Base-by-base conservation (phyloP, 2,888 invertebrate species). In the Spodoptera littoralis region DNA sequence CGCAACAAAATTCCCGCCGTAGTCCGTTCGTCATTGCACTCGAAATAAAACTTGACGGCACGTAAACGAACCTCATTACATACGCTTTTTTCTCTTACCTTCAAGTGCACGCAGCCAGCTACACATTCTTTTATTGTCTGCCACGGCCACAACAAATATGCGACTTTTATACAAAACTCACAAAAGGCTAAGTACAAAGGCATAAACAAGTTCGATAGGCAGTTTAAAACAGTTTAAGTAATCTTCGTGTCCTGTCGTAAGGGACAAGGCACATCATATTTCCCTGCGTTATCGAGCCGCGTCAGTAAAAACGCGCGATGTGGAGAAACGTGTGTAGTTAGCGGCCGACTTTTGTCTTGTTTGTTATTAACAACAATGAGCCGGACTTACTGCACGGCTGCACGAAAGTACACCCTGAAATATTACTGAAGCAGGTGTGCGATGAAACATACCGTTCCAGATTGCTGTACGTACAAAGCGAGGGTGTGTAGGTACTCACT, bases 301-400 rank as follows among this genome's bases (percentile, higher is more conserved):
- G 77, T 51, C 70, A 61, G 83, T 80, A 81, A 84, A 81, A 85
- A 81, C 76, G 63, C 75, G 79, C 75, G 78, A 81, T 77, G 77
- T 74, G 76, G 79, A 84, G 83, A 84, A 83, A 86, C 84, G 87
- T 84, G 87, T 84, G 88, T 88, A 88, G 89, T 91, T 90, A 90
- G 88, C 88, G 88, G 87, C 85, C 85, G 83, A 84, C 88, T 88
- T 88, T 91, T 88, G 90, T 87, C 90, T 92, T 92, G 92, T 92
- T 93, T 92, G 91, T 92, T 92, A 91, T 90, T 92, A 91, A 86
- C 88, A 88, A 89, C 90, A 90, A 90, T 88, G 84, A 88, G 88
- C 88, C 84, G 85, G 82, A 73, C 67, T 67, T 60, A 22, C 44
- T 22, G 86, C 68, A 79, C 72, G 76, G 85, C 60, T 51, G 59